Evolutionary conservation across 2,797 vertebrate genomes (phyloP).

Genomic region (Nannoperca australis): DNA sequence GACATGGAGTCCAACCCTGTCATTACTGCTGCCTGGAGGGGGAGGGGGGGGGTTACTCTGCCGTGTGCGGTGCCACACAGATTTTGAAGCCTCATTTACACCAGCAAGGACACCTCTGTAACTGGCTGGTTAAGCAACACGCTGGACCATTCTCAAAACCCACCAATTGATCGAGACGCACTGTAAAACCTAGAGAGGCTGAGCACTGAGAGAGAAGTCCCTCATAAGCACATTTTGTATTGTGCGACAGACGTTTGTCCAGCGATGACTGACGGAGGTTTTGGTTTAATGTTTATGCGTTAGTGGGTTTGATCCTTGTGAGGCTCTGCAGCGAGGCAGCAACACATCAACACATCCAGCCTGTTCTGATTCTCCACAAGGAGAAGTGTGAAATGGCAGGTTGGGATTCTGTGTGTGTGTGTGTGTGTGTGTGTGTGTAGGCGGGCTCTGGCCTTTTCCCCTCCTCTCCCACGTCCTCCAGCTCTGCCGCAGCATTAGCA

Average conservation of each 20-base stretch:
- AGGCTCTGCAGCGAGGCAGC: constrained; percentile 53
- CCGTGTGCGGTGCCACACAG: neutral
- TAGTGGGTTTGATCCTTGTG: constrained; percentile 48
- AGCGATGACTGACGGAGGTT: neutral
- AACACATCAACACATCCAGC: constrained; percentile 61
- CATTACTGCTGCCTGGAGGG: constrained; percentile 61
- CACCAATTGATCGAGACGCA: neutral
- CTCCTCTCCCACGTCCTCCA: constrained; percentile 85
- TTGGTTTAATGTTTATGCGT: constrained; percentile 25
- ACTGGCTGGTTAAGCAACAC: neutral
- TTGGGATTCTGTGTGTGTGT: constrained; percentile 31
- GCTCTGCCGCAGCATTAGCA: constrained; percentile 85
- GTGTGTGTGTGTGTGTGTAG: constrained; percentile 75
- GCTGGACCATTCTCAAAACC: neutral
- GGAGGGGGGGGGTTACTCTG: constrained; percentile 6
- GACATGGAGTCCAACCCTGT: constrained; percentile 47
- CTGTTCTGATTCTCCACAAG: constrained; percentile 58
- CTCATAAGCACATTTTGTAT: neutral
- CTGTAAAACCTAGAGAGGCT: neutral
- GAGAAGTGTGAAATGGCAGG: constrained; percentile 71
- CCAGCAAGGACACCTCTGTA: neutral
- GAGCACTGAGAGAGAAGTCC: neutral
- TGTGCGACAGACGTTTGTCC: constrained; percentile 13
- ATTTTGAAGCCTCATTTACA: constrained; percentile 2
- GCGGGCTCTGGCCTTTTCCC: constrained; percentile 84